A percentile compares a stretch with the other conserved stretches of the same genome.
These are phyloP conservation scores for Microctenopoma lineatum DNA, from an alignment of 2,797 vertebrate species.

Conservation along the genomic window DNA sequence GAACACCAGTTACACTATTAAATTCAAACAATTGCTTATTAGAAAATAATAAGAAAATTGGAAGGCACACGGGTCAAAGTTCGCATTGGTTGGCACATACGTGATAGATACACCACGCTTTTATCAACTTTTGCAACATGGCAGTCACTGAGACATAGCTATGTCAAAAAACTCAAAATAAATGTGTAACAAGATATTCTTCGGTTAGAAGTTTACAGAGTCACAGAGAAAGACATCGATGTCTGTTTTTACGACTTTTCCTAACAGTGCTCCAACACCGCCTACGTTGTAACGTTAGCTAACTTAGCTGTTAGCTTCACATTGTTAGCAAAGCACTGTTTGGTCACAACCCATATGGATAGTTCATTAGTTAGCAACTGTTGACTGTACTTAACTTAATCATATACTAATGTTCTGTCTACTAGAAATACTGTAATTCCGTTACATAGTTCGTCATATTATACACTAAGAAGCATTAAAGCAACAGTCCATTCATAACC, in stretches of 20 bases:
- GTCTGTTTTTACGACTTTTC: constrained; percentile 1
- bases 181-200: too few relatives aligned
- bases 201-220: neutral
- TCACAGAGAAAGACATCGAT: neutral
- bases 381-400: neutral
- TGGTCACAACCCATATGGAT: constrained; percentile 28
- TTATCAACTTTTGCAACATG: constrained; percentile 34
- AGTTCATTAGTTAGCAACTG: constrained; percentile 6
- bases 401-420: neutral
- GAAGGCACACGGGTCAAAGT: constrained; percentile 30
- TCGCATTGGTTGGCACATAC: constrained; percentile 15
- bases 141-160: too few relatives aligned
- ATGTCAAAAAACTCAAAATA: neutral
- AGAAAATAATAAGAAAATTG: neutral
- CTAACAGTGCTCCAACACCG: constrained; percentile 8
- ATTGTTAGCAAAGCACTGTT: constrained; percentile 54
- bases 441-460: neutral
- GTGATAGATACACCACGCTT: constrained; percentile 26
- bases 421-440: neutral
- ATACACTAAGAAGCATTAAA: neutral
- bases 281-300: constrained; percentile 31
- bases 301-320: constrained; percentile 56
- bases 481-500: constrained; percentile 37
- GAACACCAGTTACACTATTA: neutral
- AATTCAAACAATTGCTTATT: neutral